phyloP scores from a whole-genome alignment of 2,797 vertebrate species.

The Hipposideros larvatus region DNA sequence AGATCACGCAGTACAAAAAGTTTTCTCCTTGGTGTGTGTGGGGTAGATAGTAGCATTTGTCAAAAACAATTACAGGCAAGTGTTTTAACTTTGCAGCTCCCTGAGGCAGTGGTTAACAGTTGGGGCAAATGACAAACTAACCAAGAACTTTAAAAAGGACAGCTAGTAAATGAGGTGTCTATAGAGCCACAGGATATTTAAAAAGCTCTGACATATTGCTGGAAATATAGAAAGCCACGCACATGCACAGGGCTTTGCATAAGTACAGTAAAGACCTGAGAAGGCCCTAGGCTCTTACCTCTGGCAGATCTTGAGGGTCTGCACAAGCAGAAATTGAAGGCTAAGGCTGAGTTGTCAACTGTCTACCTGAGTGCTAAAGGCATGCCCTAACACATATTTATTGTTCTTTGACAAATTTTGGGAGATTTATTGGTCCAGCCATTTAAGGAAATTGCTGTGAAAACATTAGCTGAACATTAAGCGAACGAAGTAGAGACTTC shows the following conservation, averaged over 20 bases:
- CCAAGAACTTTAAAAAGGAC: background rate
- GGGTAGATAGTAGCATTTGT: background rate
- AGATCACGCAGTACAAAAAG: background rate
- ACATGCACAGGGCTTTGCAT: background rate
- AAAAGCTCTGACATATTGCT: slow-evolving; percentile 26
- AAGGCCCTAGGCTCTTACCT: background rate
- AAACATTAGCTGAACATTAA: background rate
- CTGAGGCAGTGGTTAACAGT: background rate
- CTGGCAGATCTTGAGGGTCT: background rate
- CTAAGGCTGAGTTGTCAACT: background rate
- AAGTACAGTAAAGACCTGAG: background rate
- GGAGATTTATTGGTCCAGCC: background rate
- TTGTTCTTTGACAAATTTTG: background rate
- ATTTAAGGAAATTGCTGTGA: background rate
- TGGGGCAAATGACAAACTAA: background rate
- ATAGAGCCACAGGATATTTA: background rate
- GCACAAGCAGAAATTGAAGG: background rate
- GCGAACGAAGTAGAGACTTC: background rate
- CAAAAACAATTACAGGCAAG: background rate
- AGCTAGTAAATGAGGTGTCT: background rate
- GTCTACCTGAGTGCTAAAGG: background rate
- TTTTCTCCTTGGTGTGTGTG: background rate
- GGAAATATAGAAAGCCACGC: background rate
- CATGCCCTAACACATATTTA: background rate
- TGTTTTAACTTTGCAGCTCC: background rate